Conservation (phyloP, 2,797 vertebrate species). For the Semaprochilodus insignis region DNA sequence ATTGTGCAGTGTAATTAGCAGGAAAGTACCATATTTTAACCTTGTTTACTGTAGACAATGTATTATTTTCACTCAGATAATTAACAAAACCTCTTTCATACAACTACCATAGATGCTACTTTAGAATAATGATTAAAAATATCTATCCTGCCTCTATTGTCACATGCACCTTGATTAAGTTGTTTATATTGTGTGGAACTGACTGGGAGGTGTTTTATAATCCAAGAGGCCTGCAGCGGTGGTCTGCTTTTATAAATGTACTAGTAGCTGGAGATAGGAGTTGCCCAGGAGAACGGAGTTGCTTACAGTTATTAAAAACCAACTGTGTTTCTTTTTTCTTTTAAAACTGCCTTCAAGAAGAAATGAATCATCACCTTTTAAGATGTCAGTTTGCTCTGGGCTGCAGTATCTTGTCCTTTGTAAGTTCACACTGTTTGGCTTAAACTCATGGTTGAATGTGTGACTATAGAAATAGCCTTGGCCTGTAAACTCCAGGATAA, state of each 20-base stretch:
- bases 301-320: background rate
- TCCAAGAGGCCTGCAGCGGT: background rate
- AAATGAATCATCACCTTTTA: background rate
- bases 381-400: background rate
- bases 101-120: too few relatives aligned
- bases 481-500: conserved; percentile 11
- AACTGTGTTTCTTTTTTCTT: background rate
- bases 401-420: background rate
- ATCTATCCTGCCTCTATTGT: too few relatives aligned
- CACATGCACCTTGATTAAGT: background rate
- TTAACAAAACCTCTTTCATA: too few relatives aligned
- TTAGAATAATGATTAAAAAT: too few relatives aligned
- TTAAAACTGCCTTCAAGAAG: background rate
- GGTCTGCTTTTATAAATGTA: background rate
- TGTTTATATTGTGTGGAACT: background rate
- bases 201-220: too few relatives aligned
- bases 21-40: too few relatives aligned
- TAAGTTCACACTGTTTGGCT: conserved; percentile 6
- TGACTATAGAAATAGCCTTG: conserved; percentile 7
- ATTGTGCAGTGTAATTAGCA: too few relatives aligned
- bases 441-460: background rate
- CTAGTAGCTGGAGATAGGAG: background rate
- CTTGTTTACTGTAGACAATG: too few relatives aligned
- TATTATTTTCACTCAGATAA: too few relatives aligned
- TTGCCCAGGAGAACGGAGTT: background rate